Base-by-base conservation (phyloP, 2,797 vertebrate genomes). In the Clarias fuscus region DNA sequence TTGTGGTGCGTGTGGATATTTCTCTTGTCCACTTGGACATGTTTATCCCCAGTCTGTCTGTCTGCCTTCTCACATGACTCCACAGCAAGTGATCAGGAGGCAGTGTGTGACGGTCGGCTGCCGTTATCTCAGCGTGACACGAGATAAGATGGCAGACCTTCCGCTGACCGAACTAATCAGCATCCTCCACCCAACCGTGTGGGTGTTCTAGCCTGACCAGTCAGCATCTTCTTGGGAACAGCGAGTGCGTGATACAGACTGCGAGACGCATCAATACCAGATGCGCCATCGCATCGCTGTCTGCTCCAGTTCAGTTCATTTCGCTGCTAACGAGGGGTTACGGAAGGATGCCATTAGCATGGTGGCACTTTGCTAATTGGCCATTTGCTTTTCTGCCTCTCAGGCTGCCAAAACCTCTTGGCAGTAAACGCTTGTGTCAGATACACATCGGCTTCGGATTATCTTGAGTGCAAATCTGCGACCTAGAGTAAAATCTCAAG, bases 71-170 rank as follows among this genome's bases (percentile, higher is more conserved):
- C 65, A 27, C 67, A 81, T 93, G 90, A 86, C 86, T 75, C 53
- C 59, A 40, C 65, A 79, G 86, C 88, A 71, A 43, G 92, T 89
- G 88, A 94, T 93, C 89, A 89, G 89, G 86, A 86, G 85, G 92
- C 94, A 91, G 93, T 94, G 91, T 91, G 86, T 91, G 91, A 91
- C 91, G 84, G 92, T 86, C 90, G 93, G 94, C 95, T 92, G 89
- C 94, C 92, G 92, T 95, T 96, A 95, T 96, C 96, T 96, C 93
- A 95, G 96, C 95, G 94, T 91, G 88, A 93, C 93, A 92, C 90
- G 18, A 95, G 96, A 97, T 97, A 96, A 97, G 94, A 96, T 96
- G 95, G 92, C 94, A 95, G 94, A 93, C 96, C 95, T 93, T 92
- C 95, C 95, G 92, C 93, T 94, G 94, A 95, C 94, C 91, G 93